Evolutionary conservation across 1,140 invertebrate genomes (phyloP).

Genomic region (Antheraea mylitta): DNA sequence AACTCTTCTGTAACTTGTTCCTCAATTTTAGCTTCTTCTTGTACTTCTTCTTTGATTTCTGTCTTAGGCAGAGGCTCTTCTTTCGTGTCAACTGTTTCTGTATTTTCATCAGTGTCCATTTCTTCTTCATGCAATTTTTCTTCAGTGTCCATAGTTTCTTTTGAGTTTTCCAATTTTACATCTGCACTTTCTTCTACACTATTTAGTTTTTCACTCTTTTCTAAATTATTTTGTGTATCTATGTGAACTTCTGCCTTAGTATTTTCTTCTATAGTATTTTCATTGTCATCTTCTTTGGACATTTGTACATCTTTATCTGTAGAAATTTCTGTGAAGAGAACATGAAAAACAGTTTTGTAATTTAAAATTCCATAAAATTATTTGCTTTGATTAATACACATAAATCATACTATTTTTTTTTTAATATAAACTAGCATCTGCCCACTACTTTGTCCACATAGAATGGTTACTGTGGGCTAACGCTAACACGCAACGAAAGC

Average conservation of each 20-base stretch:
- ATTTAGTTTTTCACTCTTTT: neutral
- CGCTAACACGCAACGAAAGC: too few relatives aligned
- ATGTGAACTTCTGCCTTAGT: neutral
- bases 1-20: slow-evolving; percentile 21
- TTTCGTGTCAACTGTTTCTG: slow-evolving; percentile 5
- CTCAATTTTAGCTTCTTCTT: neutral
- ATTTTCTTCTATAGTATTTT: neutral
- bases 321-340: neutral
- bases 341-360: too few relatives aligned
- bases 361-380: too few relatives aligned
- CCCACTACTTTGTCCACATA: too few relatives aligned
- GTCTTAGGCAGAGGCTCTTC: neutral
- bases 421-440: too few relatives aligned
- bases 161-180: neutral
- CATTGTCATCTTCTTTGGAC: neutral
- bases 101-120: slow-evolving; percentile 6
- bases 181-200: neutral
- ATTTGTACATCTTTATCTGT: neutral
- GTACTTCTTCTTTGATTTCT: slow-evolving; percentile 2
- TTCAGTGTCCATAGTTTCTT: slow-evolving; percentile 25
- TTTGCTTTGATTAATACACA: too few relatives aligned
- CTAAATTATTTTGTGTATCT: neutral
- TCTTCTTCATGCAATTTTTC: neutral
- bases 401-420: too few relatives aligned
- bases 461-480: too few relatives aligned